Conservation (phyloP, 2,113 vertebrate species). For the Labeo catla region DNA sequence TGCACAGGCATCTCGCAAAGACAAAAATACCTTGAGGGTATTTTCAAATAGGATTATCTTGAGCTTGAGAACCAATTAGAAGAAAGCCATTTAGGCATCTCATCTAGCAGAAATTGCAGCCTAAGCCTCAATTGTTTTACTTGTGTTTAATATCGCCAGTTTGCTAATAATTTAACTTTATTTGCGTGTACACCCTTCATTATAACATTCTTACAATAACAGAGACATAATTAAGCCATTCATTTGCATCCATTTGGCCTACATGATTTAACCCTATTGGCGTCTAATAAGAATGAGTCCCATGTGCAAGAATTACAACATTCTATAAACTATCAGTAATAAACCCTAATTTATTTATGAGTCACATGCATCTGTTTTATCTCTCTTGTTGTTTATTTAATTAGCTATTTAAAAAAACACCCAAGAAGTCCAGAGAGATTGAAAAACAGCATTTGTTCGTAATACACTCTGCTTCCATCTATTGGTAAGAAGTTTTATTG, state of each 20-base stretch:
- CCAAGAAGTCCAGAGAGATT: not conserved
- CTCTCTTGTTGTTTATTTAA: not conserved
- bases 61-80: slow-evolving; percentile 63
- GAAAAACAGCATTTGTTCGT: not conserved
- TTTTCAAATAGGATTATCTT: slow-evolving; percentile 76
- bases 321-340: slow-evolving; percentile 11
- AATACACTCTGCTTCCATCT: slow-evolving; percentile 66
- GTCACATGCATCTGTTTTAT: not conserved
- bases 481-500: slow-evolving; percentile 40
- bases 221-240: slow-evolving; percentile 4
- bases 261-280: slow-evolving; percentile 21
- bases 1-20: slow-evolving; percentile 66
- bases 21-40: slow-evolving; percentile 64
- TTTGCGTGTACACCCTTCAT: not conserved
- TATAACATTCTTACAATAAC: not conserved
- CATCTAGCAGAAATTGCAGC: slow-evolving; percentile 64
- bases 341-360: not conserved
- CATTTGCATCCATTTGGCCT: not conserved
- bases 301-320: not conserved
- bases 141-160: slow-evolving; percentile 41
- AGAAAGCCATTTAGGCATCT: slow-evolving; percentile 59
- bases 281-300: slow-evolving; percentile 8
- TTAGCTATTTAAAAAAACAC: not conserved
- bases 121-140: slow-evolving; percentile 50
- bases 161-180: slow-evolving; percentile 17